Base-by-base conservation (phyloP, 1,140 invertebrate genomes). In the Caerostris extrusa region DNA sequence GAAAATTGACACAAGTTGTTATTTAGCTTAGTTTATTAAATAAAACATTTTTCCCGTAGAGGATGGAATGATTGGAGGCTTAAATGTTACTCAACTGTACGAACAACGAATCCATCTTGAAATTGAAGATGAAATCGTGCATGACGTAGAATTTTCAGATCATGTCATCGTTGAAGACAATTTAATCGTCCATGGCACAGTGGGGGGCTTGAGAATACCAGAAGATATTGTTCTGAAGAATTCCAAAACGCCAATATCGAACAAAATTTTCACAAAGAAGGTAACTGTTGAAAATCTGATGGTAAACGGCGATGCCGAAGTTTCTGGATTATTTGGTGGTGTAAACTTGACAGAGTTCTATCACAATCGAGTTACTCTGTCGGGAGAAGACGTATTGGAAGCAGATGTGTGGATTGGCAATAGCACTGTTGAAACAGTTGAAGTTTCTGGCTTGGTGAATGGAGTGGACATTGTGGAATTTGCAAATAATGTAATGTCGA, bases 401-500 rank as follows among this genome's bases (percentile, higher is more conserved):
- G 86, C 71, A 53, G 85, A 93, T 55, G n/a, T 94, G 6, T 86
- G 56, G 50, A 12, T 94, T 7, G 86, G 50, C 2, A 88, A 94
- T 14, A 82, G 34, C 19, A 81, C 34, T 7, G 83, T 67, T 34
- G 60, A 8, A 34, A 69, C n/a, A 7, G 3, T 94, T 17, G 8
- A 81, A 17, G 67, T 94, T 7, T 56, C 86, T 17, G 87, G 71
- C 3, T 17, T 64, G 8, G n/a, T 94, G 17, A 94, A 94, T 60
- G 94, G 86, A 6, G 17, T 93, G 1, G 64, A 94, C 58, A 67
- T 94, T 53, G 12, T 7, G 2, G 69, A 94, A 53, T 94, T 94
- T 19, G 85, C 94, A 50, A 92, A 50, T 8, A 94, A 94, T 67
- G 91, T 94, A 2, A 94, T 94, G 94, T 94, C 94, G 5, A 85